Conservation (phyloP, 1,140 invertebrate genomes). For the Pseudomyrmex concolor region DNA sequence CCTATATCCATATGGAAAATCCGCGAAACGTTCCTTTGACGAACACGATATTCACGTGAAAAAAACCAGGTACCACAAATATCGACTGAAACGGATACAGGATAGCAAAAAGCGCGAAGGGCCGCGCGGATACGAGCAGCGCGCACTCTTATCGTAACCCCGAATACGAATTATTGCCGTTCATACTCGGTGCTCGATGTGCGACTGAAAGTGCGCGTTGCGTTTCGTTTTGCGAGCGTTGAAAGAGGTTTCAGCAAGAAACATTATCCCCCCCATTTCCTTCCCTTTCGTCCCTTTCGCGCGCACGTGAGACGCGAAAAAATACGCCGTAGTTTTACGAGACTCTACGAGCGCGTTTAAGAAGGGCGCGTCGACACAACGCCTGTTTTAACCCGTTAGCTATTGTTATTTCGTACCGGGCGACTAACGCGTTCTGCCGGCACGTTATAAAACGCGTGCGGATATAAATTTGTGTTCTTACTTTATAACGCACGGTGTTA, state of each 20-base stretch:
- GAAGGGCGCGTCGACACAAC: not conserved
- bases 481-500: conserved; percentile 11
- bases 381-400: not conserved
- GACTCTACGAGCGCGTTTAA: not conserved
- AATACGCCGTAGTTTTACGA: conserved; percentile 27
- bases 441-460: not conserved
- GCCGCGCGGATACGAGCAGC: conserved; percentile 19
- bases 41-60: conserved; percentile 34
- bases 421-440: conserved; percentile 10
- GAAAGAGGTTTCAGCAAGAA: not conserved
- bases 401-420: not conserved
- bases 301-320: not conserved
- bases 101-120: conserved; percentile 14
- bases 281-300: not conserved
- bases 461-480: conserved; percentile 39
- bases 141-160: conserved; percentile 38
- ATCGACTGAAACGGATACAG: conserved; percentile 19
- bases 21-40: conserved; percentile 37
- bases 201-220: conserved; percentile 13
- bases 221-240: not conserved
- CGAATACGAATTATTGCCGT: conserved; percentile 48
- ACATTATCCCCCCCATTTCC: too few species aligned
- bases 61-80: conserved; percentile 32
- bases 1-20: conserved; percentile 29
- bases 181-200: not conserved